phyloP scores from a whole-genome alignment of 92 coral and sea anemone species.

The Epizoanthus fatuus region DNA sequence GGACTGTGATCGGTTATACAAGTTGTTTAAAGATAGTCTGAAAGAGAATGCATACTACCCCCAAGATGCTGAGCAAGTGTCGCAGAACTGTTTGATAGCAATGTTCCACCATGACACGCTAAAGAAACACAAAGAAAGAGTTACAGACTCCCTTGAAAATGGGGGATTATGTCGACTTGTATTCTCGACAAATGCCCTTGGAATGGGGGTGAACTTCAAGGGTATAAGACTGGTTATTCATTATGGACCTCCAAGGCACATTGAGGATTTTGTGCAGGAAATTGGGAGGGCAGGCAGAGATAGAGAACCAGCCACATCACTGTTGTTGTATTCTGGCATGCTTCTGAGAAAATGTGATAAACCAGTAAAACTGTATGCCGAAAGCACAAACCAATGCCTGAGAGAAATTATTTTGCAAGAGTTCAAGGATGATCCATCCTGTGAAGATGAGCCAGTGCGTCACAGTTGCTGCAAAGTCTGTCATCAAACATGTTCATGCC shows the following conservation, averaged over 20 bases:
- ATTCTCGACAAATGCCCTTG: constrained; percentile 75
- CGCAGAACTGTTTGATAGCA: constrained; percentile 21
- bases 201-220: constrained; percentile 48
- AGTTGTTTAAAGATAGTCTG: no score
- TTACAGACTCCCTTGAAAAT: neutral
- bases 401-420: constrained; percentile 47
- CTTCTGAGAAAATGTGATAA: constrained; percentile 64
- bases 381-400: constrained; percentile 13
- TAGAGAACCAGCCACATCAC: constrained; percentile 18
- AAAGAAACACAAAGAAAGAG: constrained; percentile 8
- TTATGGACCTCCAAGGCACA: constrained; percentile 53
- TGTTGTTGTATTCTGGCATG: constrained; percentile 29
- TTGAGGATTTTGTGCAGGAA: constrained; percentile 69
- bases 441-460: neutral
- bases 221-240: constrained; percentile 39
- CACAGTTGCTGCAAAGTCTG: constrained; percentile 60
- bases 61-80: neutral
- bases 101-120: constrained; percentile 18
- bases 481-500: constrained; percentile 48
- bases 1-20: neutral
- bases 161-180: constrained; percentile 69
- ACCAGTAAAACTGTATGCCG: constrained; percentile 42
- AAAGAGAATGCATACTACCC: constrained; percentile 22
- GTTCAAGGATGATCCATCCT: constrained; percentile 37
- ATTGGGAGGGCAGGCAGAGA: constrained; percentile 68